Evolutionary conservation across 1,140 invertebrate species (phyloP).

Genomic region (Drosophila melanogaster): Release_6_plus_ISO1_MT NT_033777.3:17441001-17441500

Average conservation of each 20-base stretch:
- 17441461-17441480: constrained; percentile 68
- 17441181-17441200: neutral
- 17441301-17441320: constrained; percentile 90
- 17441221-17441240: neutral
- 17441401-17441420: constrained; percentile 71
- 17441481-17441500: constrained; percentile 57
- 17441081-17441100: no score
- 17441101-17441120: no score
- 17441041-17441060: no score
- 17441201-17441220: neutral
- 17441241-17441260: no score
- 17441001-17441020: constrained; percentile 93
- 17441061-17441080: no score
- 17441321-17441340: constrained; percentile 93
- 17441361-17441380: constrained; percentile 93
- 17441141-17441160: no score
- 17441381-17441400: constrained; percentile 86
- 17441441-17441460: constrained; percentile 56
- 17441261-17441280: constrained; percentile 1
- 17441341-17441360: constrained; percentile 93
- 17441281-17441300: constrained; percentile 89
- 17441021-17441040: neutral
- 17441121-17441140: no score
- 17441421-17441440: constrained; percentile 54
- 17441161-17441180: neutral